Evolutionary conservation across 2,113 vertebrate species (phyloP).

Genomic region (Scophthalmus maximus): DNA sequence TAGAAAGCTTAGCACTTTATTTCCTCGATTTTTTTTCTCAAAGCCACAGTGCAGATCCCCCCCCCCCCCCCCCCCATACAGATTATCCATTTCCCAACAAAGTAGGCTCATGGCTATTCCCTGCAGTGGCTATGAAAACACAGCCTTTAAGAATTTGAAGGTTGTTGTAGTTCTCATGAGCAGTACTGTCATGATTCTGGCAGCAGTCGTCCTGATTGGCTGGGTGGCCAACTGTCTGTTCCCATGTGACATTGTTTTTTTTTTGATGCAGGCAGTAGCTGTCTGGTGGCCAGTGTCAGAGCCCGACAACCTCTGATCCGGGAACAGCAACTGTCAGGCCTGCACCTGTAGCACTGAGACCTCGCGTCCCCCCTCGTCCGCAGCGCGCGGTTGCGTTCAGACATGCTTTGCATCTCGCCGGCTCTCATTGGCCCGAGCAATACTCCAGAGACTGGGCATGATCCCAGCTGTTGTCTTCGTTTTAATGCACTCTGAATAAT

Average conservation of each 20-base stretch:
- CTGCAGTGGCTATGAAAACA: constrained; percentile 23
- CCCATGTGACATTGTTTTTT: constrained; percentile 76
- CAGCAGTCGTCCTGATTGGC: constrained; percentile 55
- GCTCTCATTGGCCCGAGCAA: constrained; percentile 65
- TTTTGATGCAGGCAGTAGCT: constrained; percentile 50
- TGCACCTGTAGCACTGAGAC: constrained; percentile 82
- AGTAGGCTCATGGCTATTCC: constrained; percentile 37
- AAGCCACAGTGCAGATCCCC: background rate
- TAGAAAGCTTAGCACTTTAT: constrained; percentile 71
- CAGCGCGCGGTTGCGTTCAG: constrained; percentile 38
- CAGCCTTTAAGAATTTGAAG: constrained; percentile 40
- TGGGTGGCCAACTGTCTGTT: constrained; percentile 55
- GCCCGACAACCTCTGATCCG: constrained; percentile 77
- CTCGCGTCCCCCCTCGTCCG: constrained; percentile 45
- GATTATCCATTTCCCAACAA: constrained; percentile 49
- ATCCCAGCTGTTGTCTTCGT: constrained; percentile 84
- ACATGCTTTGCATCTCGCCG: constrained; percentile 72
- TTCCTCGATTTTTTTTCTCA: constrained; percentile 54
- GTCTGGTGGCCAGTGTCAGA: constrained; percentile 72
- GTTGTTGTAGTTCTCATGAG: constrained; percentile 43
- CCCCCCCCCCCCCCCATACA: background rate
- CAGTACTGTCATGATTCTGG: constrained; percentile 54
- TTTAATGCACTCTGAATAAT: constrained; percentile 84
- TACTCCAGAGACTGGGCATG: constrained; percentile 73
- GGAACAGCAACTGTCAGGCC: constrained; percentile 78